These are phyloP conservation scores for Periphyllus acericola DNA, from an alignment of 2,888 invertebrate species.

Conservation along the genomic window DNA sequence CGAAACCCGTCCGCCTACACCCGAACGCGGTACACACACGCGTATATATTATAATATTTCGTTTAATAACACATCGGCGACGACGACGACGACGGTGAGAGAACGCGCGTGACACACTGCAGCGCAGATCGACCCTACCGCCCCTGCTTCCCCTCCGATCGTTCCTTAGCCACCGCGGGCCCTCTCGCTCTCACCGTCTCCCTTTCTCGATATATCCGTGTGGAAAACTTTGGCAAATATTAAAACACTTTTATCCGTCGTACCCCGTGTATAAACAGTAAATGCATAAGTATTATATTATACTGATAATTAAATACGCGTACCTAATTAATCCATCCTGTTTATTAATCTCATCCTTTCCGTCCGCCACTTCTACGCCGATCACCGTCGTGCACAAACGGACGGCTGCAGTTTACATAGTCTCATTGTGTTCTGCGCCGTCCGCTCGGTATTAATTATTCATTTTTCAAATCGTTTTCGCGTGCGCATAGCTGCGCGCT, in stretches of 20 bases:
- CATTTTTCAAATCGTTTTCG: no score
- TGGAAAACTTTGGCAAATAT: conserved; percentile 22
- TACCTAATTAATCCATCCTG: no score
- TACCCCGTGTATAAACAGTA: neutral
- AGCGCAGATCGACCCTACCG: neutral
- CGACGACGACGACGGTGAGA: neutral
- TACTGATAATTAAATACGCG: conserved; percentile 11
- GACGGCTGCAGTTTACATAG: no score
- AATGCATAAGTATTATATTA: neutral
- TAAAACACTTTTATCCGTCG: conserved; percentile 22
- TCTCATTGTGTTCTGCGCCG: no score
- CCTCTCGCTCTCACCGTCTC: neutral
- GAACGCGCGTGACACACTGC: neutral
- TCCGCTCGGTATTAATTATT: no score
- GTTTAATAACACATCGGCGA: conserved; percentile 31
- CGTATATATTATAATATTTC: conserved; percentile 9
- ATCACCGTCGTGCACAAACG: no score
- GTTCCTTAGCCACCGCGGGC: neutral
- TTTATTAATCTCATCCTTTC: no score
- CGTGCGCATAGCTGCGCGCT: no score
- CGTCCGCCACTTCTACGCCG: no score
- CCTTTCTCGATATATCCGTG: neutral
- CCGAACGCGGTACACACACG: neutral
- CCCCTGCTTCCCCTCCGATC: neutral
- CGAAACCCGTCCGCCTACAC: neutral